A percentile compares a stretch with the other conserved stretches of the same genome.
phyloP scores from a whole-genome alignment of 2,888 invertebrate genomes.

The Plagiodera versicolora region DNA sequence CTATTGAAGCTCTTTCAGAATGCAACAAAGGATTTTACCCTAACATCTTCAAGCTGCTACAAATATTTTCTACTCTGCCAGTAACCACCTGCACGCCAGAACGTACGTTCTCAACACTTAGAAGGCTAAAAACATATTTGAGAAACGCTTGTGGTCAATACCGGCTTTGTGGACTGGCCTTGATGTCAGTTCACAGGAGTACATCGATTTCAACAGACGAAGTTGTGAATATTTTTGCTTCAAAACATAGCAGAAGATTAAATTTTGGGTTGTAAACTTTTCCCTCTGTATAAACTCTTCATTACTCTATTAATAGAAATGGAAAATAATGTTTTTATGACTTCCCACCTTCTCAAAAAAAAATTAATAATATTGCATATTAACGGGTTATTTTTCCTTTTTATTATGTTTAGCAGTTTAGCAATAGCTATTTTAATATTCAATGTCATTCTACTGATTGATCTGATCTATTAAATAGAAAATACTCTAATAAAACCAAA shows the following conservation, averaged over 20 bases:
- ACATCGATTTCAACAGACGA: not conserved
- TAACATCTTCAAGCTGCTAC: conserved; percentile 4
- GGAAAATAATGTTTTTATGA: not conserved
- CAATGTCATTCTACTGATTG: conserved; percentile 10
- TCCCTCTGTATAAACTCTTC: conserved; percentile 2
- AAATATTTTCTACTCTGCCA: not conserved
- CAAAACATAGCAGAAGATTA: not conserved
- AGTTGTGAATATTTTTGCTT: conserved; percentile 1
- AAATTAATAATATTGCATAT: not conserved
- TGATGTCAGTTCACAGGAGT: not conserved
- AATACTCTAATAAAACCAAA: conserved; percentile 8
- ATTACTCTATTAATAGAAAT: not conserved
- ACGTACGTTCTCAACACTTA: not conserved
- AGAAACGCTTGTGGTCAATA: not conserved
- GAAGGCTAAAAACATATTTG: not conserved
- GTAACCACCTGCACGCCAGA: conserved; percentile 9
- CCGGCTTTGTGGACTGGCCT: not conserved
- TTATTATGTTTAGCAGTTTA: not conserved
- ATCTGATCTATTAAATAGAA: conserved; percentile 7
- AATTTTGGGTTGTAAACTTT: conserved; percentile 1
- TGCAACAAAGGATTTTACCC: conserved; percentile 5
- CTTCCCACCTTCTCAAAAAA: not conserved
- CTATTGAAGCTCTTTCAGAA: conserved; percentile 3
- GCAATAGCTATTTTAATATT: conserved; percentile 4
- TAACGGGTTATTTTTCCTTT: conserved; percentile 5